These are phyloP conservation scores for Hipposideros armiger DNA, from an alignment of 2,113 vertebrate genomes.

Conservation along the genomic window DNA sequence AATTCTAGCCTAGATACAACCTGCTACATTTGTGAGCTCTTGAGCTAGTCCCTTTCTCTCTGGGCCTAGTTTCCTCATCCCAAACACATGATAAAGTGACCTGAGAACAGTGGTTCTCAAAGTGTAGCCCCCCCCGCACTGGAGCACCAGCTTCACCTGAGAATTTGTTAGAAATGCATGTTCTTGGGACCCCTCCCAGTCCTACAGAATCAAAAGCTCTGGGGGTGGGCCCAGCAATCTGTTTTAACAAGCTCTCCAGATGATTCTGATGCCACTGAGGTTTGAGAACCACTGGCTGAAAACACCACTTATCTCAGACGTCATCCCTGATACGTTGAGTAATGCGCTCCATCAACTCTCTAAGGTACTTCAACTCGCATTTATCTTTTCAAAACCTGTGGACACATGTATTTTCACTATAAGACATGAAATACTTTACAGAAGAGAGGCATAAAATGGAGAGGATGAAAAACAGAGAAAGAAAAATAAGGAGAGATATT, in stretches of 20 bases:
- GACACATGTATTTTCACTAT: neutral
- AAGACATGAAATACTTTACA: neutral
- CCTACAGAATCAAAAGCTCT: neutral
- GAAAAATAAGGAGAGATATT: neutral
- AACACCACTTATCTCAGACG: neutral
- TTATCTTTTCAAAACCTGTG: slow-evolving; percentile 1
- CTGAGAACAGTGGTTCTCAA: neutral
- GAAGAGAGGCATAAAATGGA: neutral
- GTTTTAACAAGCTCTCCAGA: neutral
- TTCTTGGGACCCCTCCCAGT: neutral
- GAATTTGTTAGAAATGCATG: neutral
- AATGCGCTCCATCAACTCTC: neutral
- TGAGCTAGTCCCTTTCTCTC: neutral
- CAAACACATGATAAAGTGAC: neutral
- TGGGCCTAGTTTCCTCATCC: neutral
- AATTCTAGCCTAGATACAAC: neutral
- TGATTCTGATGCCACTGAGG: neutral
- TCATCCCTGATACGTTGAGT: neutral
- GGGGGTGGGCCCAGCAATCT: neutral
- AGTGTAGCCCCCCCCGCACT: rapidly evolving
- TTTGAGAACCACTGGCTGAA: neutral
- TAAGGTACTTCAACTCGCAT: neutral
- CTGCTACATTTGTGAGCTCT: neutral
- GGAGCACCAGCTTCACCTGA: neutral
- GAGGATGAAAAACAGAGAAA: neutral